These are phyloP conservation scores for Charina bottae DNA, from an alignment of 2,113 vertebrate genomes.

Conservation along the genomic window DNA sequence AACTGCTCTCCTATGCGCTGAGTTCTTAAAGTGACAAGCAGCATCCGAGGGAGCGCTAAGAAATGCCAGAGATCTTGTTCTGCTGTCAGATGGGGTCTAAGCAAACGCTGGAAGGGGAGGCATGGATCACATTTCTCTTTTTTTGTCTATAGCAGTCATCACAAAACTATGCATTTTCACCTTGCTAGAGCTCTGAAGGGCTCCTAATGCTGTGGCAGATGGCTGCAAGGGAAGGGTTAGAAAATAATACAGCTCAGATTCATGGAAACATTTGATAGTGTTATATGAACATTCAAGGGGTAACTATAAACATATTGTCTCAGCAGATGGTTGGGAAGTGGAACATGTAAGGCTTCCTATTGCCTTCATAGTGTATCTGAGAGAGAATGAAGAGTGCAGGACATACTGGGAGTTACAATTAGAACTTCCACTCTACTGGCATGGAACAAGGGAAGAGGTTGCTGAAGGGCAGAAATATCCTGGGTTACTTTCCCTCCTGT, in stretches of 20 bases:
- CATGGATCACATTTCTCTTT: background rate
- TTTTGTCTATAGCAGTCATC: background rate
- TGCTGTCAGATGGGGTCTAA: background rate
- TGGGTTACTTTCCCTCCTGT: background rate
- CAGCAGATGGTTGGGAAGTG: conserved; percentile 14
- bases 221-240: conserved; percentile 1
- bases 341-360: background rate
- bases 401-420: background rate
- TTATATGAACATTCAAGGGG: conserved; percentile 5
- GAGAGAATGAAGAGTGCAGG: background rate
- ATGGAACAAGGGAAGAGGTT: background rate
- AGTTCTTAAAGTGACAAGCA: background rate
- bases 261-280: background rate
- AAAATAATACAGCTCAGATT: background rate
- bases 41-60: background rate
- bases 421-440: background rate
- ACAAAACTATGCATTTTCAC: background rate
- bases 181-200: background rate
- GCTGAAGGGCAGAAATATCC: background rate
- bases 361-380: background rate
- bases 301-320: conserved; percentile 15
- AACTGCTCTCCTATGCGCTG: background rate
- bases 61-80: background rate
- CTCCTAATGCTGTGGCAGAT: background rate
- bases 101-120: background rate